Base-by-base conservation (phyloP, 2,888 invertebrate genomes). In the Amphipyra berbera region DNA sequence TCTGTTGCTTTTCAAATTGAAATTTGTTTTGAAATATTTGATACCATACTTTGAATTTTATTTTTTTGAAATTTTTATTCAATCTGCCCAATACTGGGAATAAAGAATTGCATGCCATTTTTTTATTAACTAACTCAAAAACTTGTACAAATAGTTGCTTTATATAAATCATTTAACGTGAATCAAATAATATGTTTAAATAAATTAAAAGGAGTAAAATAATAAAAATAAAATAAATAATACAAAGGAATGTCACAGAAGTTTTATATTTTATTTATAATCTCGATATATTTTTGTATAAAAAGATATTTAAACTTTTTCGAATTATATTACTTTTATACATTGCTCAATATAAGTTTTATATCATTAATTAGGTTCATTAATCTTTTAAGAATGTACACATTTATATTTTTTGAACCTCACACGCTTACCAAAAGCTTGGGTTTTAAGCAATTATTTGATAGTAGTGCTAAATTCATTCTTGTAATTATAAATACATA, bases 401-500 rank as follows among this genome's bases (percentile, higher is more conserved):
- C 50, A 61, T n/a, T n/a, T n/a, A n/a, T 35, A 53, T 61, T 54
- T 50, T 13, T 55, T 27, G 42, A 15, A 69, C 61, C 73, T 76
- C 76, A 82, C 82, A 79, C 88, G 85, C 86, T 82, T 86, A 79
- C 82, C 85, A 79, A 81, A 77, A 50, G 50, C 38, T 49, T 49
- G 59, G 49, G 69, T 69, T 75, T 74, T 81, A 59, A 73, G 61
- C 63, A 60, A 45, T 52, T 63, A 52, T 58, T 50, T 61, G 42
- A 61, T 77, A 63, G 52, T 57, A 73, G 79, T 88, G 93, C 94
- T 94, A 91, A 93, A 93, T 94, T 92, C 67, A 92, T 90, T 83
- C 93, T 94, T 94, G 94, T 88, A 82, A 69, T 49, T 89, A 93
- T 94, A 94, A 93, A 94, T 94, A 90, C 82, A 92, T 93, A 92